phyloP scores from a whole-genome alignment of 1,140 invertebrate genomes.

The Drosophila oshimai region DNA sequence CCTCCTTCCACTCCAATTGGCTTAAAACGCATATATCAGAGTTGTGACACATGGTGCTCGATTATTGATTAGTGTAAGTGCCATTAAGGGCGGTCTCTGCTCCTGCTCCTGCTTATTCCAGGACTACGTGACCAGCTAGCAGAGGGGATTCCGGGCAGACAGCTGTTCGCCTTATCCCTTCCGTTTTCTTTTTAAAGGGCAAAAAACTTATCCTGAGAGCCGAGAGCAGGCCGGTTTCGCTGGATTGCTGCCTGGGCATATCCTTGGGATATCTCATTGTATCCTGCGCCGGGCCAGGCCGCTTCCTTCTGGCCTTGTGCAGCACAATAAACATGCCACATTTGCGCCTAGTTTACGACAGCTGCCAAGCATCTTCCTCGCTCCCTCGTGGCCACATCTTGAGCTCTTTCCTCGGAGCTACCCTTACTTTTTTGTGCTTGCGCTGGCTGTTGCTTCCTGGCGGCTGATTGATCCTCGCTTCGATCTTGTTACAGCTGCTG shows the following conservation, averaged over 20 bases:
- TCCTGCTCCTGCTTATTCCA: neutral
- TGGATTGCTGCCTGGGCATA: conserved; percentile 1
- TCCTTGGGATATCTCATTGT: conserved; percentile 27
- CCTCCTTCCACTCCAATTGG: conserved; percentile 44
- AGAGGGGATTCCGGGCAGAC: conserved; percentile 22
- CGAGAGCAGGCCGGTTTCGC: conserved; percentile 11
- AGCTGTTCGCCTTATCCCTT: conserved; percentile 65
- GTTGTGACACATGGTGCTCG: conserved; percentile 24
- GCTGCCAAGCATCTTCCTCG: conserved; percentile 51
- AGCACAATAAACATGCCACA: conserved; percentile 18
- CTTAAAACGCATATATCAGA: conserved; percentile 41
- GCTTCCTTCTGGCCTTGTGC: conserved; percentile 31
- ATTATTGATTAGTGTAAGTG: conserved; percentile 76
- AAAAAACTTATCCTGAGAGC: conserved; percentile 12
- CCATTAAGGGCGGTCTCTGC: conserved; percentile 38
- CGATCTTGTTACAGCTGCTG: conserved; percentile 70
- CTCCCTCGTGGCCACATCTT: neutral
- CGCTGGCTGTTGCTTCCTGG: conserved; percentile 55
- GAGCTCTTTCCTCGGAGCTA: conserved; percentile 27
- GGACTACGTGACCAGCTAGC: conserved; percentile 31
- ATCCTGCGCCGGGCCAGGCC: conserved; percentile 13
- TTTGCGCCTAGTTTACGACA: conserved; percentile 73
- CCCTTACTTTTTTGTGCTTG: conserved; percentile 55
- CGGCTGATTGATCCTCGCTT: conserved; percentile 65
- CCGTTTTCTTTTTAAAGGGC: conserved; percentile 10